These are phyloP conservation scores for Propithecus perrieri DNA, from an alignment of 2,797 vertebrate species.

Conservation along the genomic window DNA sequence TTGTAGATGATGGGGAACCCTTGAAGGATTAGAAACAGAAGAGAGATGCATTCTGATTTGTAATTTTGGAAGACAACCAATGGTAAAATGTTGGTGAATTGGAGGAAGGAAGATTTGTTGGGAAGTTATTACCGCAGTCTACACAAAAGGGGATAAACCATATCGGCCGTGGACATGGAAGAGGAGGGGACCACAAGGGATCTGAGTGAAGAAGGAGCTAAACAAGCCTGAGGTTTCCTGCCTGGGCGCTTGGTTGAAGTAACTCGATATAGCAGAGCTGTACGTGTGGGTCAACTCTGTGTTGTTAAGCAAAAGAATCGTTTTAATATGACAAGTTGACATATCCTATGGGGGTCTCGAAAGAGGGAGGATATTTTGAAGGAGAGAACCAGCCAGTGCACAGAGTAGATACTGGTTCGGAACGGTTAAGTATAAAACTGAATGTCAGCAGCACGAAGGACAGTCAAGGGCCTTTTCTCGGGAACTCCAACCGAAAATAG, in stretches of 20 bases:
- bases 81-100: not conserved
- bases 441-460: not conserved
- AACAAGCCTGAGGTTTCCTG: not conserved
- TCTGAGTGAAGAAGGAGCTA: not conserved
- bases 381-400: not conserved
- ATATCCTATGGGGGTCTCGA: not conserved
- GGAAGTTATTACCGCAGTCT: not conserved
- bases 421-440: not conserved
- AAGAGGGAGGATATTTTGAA: not conserved
- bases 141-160: not conserved
- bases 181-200: not conserved
- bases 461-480: conserved; percentile 42
- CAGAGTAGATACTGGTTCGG: not conserved
- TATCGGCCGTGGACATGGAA: not conserved
- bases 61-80: not conserved
- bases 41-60: not conserved
- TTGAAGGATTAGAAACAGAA: not conserved
- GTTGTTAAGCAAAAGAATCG: not conserved
- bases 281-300: not conserved
- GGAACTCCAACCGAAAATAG: conserved; percentile 60
- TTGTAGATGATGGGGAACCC: not conserved
- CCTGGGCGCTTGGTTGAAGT: not conserved
- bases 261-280: not conserved
- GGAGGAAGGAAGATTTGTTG: not conserved
- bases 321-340: not conserved